Base-by-base conservation (phyloP, 1,140 invertebrate species). In the Atopsyche davidsoni region DNA sequence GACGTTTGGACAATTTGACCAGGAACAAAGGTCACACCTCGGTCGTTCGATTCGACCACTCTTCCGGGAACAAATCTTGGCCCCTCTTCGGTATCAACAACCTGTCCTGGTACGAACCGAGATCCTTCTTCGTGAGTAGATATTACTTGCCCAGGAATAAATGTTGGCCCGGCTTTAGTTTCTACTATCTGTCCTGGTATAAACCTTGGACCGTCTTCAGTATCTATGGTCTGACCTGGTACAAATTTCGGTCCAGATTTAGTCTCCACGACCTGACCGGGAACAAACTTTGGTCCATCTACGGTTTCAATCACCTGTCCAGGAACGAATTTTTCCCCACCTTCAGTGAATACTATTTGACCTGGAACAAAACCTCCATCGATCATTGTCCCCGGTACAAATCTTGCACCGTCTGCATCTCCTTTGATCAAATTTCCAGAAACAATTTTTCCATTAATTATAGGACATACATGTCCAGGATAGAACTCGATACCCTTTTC, bases 71-170 rank as follows among this genome's bases (percentile, higher is more conserved):
- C 83, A 65, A 86, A 86, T 58, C 80, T 70, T 4, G 82, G 83
- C 1, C 83, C 83, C 59, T 83, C 79, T 28, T 77, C 71, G 0
- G 83, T 85, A 58, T 86, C 82, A 2, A 85, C 79, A 1, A 87
- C 81, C 70, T 85, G 81, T 21, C 83, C 84, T 4, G 83, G 83
- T 2, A 86, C 81, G 63, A 86, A 85, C 51, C 78, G 67, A 0
- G 80, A 82, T 2, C 80, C 81, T 66, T 80, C 81, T 58, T 84
- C 79, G 58, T 83, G 78, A 1, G 81, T 85, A 11, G 75, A 79
- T 61, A 85, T 82, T n/a, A 85, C 76, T 66, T 85, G 82, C 40
- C 83, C 83, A 0, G 83, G 83, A 56, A 85, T 84, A 60, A 85
- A 85, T 0, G 82, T 83, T 2, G 82, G 82, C 0, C 83, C 83